Evolutionary conservation across 23 tunicate species (phyloP).

Genomic region (Diplosoma virens): DNA sequence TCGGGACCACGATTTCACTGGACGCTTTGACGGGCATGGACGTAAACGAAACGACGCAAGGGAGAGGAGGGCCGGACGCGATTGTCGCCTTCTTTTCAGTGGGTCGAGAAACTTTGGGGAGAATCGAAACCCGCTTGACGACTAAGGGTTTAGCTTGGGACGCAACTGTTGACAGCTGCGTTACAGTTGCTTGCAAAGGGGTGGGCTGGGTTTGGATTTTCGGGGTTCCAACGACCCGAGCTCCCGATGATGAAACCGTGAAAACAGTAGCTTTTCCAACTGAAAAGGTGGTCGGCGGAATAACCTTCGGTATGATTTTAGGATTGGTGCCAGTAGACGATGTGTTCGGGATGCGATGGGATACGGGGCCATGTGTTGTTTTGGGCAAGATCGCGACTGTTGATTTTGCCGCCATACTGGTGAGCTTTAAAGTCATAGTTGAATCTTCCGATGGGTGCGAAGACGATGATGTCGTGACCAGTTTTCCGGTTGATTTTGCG

Average conservation of each 20-base stretch:
- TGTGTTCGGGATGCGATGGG: conserved; percentile 41
- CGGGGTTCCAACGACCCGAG: conserved; percentile 18
- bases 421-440: no score
- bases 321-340: neutral
- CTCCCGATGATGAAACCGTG: conserved; percentile 42
- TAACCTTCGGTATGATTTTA: conserved; percentile 58
- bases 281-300: conserved; percentile 41
- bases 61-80: neutral
- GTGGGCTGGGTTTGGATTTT: conserved; percentile 24
- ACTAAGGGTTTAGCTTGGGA: conserved; percentile 30
- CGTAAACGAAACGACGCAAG: conserved; percentile 17
- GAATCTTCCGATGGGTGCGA: neutral
- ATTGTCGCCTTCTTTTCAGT: neutral
- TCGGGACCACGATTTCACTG: conserved; percentile 1
- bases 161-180: neutral
- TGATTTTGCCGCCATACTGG: no score
- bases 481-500: conserved; percentile 10
- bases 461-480: neutral
- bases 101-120: conserved; percentile 20
- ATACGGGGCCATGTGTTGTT: conserved; percentile 24
- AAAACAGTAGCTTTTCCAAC: conserved; percentile 58
- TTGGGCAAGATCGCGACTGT: conserved; percentile 46
- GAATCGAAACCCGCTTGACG: conserved; percentile 28
- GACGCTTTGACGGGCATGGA: conserved; percentile 10
- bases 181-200: conserved; percentile 8